These are phyloP conservation scores for Athene cunicularia DNA, from an alignment of 2,113 vertebrate species.

Conservation along the genomic window DNA sequence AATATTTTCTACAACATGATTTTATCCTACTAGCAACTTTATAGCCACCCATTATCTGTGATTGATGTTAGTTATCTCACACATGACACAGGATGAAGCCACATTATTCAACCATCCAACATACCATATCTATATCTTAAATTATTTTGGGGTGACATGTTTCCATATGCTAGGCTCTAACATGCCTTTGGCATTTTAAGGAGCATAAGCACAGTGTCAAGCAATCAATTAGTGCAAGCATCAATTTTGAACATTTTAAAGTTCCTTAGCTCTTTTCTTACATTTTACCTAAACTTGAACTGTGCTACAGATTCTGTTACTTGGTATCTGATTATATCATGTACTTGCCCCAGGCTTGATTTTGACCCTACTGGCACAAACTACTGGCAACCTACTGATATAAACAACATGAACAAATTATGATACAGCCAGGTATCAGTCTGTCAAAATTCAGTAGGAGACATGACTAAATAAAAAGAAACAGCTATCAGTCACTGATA, in stretches of 20 bases:
- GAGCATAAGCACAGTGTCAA: accelerated
- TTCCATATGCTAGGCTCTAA: background rate
- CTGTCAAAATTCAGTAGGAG: background rate
- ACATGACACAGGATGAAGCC: background rate
- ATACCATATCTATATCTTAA: background rate
- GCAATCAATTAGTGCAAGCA: background rate
- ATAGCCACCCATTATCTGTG: background rate
- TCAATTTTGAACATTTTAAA: background rate
- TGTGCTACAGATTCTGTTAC: background rate
- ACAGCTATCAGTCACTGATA: background rate
- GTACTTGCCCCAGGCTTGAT: background rate
- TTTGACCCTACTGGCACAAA: background rate
- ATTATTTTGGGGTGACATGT: background rate
- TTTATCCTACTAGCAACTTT: background rate
- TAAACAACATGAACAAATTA: background rate
- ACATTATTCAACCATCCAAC: background rate
- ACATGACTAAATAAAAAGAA: background rate
- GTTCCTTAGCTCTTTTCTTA: background rate
- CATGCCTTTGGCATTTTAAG: background rate
- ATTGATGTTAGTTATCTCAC: background rate
- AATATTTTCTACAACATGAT: background rate
- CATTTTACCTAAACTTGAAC: background rate
- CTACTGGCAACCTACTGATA: background rate
- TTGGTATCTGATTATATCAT: background rate
- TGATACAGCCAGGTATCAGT: background rate